Evolutionary conservation across 1,140 invertebrate genomes (phyloP).

Genomic region (Brachionus plicatilis): DNA sequence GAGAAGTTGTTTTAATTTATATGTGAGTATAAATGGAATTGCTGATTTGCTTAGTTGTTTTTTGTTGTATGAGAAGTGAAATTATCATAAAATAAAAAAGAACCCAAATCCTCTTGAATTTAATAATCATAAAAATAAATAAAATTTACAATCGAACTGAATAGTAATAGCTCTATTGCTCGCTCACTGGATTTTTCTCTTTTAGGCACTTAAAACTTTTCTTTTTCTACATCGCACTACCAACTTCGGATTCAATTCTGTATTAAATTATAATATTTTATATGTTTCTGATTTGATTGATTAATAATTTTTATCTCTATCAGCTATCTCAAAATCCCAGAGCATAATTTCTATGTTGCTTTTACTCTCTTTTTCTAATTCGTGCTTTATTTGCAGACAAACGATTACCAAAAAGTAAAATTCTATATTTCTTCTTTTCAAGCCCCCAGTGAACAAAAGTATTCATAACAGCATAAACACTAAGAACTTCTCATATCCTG

Average conservation of each 20-base stretch:
- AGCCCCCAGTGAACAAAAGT: background rate
- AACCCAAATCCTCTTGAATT: conserved; percentile 19
- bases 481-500: background rate
- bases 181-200: background rate
- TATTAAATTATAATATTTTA: conserved; percentile 23
- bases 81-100: conserved; percentile 27
- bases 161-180: background rate
- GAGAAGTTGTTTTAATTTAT: background rate
- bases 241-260: background rate
- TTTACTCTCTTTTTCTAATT: background rate
- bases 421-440: background rate
- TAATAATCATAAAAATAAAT: conserved; percentile 32
- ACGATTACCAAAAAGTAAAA: background rate
- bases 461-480: background rate
- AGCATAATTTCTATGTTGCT: background rate
- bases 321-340: background rate
- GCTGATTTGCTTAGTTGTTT: background rate
- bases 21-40: background rate
- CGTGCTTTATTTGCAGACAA: conserved; percentile 15
- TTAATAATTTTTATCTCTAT: conserved; percentile 9
- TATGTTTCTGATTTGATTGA: conserved; percentile 14
- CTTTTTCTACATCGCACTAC: background rate
- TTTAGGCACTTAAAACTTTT: background rate
- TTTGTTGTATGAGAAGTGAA: background rate
- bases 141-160: background rate